Percentiles rank a stretch among this genome's conserved stretches.
phyloP scores from a whole-genome alignment of 2,888 invertebrate species.

The Oscheius sp. region DNA sequence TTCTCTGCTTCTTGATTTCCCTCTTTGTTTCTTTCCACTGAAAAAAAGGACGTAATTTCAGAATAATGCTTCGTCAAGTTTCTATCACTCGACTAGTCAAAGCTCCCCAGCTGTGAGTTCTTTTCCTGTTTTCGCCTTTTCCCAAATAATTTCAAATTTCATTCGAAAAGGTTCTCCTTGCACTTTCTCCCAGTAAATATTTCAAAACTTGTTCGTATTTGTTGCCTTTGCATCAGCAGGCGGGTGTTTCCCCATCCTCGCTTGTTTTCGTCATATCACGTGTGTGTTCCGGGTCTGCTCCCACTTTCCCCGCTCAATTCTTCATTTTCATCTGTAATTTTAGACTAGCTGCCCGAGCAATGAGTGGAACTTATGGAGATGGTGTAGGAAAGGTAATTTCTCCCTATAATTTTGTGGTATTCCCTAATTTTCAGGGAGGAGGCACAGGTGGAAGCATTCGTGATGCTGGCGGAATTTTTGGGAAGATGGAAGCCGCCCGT shows the following conservation, averaged over 20 bases:
- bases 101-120: conserved; percentile 7
- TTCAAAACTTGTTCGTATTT: background rate
- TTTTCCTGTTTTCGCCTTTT: background rate
- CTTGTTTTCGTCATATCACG: background rate
- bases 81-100: background rate
- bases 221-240: background rate
- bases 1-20: too few relatives aligned
- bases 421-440: conserved; percentile 50
- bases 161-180: background rate
- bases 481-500: conserved; percentile 74
- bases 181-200: background rate
- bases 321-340: background rate
- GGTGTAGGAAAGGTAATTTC: conserved; percentile 49
- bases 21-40: background rate
- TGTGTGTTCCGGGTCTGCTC: background rate
- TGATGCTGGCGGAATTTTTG: conserved; percentile 75
- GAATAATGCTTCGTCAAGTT: conserved; percentile 9
- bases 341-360: conserved; percentile 41
- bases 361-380: conserved; percentile 50
- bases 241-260: background rate
- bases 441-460: conserved; percentile 67
- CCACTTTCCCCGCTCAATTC: background rate
- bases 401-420: background rate
- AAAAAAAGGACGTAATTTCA: background rate
- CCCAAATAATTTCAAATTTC: background rate